A percentile compares a stretch with the other conserved stretches of the same genome.
phyloP scores from a whole-genome alignment of 2,113 vertebrate species.

The Anser brachyrhynchus region DNA sequence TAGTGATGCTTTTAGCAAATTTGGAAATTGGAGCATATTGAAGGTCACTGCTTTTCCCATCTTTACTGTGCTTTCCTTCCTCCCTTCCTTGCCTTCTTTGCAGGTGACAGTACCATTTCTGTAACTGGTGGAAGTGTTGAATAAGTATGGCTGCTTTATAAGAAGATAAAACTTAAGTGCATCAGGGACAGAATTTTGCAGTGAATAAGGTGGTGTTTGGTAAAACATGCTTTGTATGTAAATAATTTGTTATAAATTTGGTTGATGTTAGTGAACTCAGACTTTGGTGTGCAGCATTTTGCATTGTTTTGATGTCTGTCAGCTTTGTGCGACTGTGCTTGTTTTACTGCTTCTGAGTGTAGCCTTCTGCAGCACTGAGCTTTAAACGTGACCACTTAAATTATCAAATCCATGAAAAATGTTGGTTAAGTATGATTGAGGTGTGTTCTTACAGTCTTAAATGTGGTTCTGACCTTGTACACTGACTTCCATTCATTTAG shows the following conservation, averaged over 20 bases:
- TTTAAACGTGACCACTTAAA: not conserved
- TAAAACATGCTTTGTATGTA: not conserved
- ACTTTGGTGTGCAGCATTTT: not conserved
- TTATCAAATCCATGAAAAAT: not conserved
- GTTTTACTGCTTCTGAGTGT: rapidly evolving
- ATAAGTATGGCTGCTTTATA: not conserved
- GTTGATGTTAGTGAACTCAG: not conserved
- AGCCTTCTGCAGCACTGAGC: not conserved
- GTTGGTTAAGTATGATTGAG: not conserved
- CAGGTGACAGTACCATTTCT: not conserved
- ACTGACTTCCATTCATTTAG: not conserved
- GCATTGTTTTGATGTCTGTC: not conserved
- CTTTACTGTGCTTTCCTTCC: not conserved
- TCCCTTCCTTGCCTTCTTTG: not conserved
- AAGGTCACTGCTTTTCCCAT: not conserved
- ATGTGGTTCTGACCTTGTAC: not conserved
- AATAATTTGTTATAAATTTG: not conserved
- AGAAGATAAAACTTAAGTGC: not conserved
- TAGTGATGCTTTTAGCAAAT: not conserved
- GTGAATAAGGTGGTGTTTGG: not conserved
- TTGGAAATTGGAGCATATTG: not conserved
- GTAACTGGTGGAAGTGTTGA: not conserved
- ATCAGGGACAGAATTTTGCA: not conserved
- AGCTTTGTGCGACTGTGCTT: not conserved
- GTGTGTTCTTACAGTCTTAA: not conserved